These are phyloP conservation scores for Cecidostiba fungosa DNA, from an alignment of 2,888 invertebrate genomes.

Conservation along the genomic window DNA sequence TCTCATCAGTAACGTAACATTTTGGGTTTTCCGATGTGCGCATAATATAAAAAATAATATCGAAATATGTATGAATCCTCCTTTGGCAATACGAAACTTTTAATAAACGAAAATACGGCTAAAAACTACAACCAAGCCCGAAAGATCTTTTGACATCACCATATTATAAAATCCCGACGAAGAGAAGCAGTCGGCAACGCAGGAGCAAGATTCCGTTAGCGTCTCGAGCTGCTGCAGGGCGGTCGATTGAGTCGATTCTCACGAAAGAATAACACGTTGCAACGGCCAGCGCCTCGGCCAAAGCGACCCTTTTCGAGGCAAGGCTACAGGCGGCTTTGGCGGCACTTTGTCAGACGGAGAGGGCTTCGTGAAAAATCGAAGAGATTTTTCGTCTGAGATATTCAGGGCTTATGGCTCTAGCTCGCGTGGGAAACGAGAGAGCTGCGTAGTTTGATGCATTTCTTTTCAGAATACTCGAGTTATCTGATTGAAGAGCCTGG, in stretches of 20 bases:
- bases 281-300: background rate
- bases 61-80: no score
- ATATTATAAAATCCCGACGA: background rate
- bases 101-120: no score
- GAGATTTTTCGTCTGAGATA: background rate
- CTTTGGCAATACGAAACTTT: background rate
- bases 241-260: background rate
- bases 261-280: slow-evolving; percentile 8
- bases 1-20: background rate
- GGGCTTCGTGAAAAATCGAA: background rate
- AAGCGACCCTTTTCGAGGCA: background rate
- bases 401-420: no score
- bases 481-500: no score
- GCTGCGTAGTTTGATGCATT: no score
- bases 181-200: background rate
- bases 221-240: background rate
- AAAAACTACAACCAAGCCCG: no score
- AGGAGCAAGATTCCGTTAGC: background rate
- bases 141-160: background rate
- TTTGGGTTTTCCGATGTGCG: no score
- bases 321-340: background rate
- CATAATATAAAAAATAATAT: no score
- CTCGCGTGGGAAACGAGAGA: no score
- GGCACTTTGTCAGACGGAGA: background rate
- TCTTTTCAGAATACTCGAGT: no score